Evolutionary conservation across 2,888 invertebrate genomes (phyloP).

Genomic region (Halictus ligatus): DNA sequence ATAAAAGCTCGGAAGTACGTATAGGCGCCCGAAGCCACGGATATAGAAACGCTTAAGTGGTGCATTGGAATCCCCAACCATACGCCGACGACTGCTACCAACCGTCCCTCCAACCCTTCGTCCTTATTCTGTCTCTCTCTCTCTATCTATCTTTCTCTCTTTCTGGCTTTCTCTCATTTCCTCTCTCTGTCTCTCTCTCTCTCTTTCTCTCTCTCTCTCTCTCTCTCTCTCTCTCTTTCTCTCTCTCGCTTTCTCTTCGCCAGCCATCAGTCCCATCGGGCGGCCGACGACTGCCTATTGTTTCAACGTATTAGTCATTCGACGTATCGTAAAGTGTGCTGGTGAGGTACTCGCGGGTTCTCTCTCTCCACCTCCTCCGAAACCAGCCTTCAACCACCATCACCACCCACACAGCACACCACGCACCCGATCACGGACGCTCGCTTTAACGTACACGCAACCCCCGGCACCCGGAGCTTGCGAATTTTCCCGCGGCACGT

Average conservation of each 20-base stretch:
- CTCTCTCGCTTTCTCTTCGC: constrained; percentile 11
- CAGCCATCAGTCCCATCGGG: constrained; percentile 78
- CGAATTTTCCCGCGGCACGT: constrained; percentile 75
- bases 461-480: constrained; percentile 68
- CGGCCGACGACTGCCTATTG: constrained; percentile 83
- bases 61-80: constrained; percentile 82
- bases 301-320: constrained; percentile 84
- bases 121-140: neutral
- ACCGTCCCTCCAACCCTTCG: constrained; percentile 67
- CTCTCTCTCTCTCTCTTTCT: neutral
- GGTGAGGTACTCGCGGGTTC: constrained; percentile 74
- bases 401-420: constrained; percentile 38
- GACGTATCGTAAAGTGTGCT: constrained; percentile 83
- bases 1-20: constrained; percentile 78
- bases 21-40: constrained; percentile 77
- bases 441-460: constrained; percentile 47
- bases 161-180: no score
- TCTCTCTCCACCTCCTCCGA: constrained; percentile 67
- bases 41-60: constrained; percentile 83
- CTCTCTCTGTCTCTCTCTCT: no score
- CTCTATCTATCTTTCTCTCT: neutral
- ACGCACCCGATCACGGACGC: constrained; percentile 60
- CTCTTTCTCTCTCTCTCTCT: no score
- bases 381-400: constrained; percentile 57
- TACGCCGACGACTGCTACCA: constrained; percentile 69